Conservation (phyloP, 2,888 invertebrate genomes). For the Caenorhabditis doughertyi region DNA sequence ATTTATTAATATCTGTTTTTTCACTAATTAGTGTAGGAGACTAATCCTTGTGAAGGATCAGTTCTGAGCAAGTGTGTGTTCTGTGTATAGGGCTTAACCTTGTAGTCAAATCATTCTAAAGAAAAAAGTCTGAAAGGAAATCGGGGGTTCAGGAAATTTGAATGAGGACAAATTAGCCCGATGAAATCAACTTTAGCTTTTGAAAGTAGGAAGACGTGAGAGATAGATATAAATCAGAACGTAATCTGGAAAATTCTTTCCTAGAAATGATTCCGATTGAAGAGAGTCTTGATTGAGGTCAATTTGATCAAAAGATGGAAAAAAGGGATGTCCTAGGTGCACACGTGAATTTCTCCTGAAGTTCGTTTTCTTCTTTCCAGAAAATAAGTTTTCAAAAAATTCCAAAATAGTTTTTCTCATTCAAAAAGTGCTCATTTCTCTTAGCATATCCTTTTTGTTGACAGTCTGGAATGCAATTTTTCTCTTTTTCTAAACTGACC, state of each 20-base stretch:
- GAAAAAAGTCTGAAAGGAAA: neutral
- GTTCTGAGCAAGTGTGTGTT: conserved; percentile 1
- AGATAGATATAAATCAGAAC: conserved; percentile 14
- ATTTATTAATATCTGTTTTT: neutral
- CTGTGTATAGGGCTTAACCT: conserved; percentile 12
- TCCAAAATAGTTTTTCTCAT: too few relatives aligned
- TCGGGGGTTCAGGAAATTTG: conserved; percentile 32
- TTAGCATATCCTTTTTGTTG: conserved; percentile 18
- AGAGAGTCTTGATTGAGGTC: conserved; percentile 21
- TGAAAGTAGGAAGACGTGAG: neutral
- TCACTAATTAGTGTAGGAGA: conserved; percentile 2
- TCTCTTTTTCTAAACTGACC: neutral
- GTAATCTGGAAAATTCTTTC: too few relatives aligned
- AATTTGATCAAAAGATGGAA: conserved; percentile 28
- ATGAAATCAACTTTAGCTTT: conserved; percentile 8
- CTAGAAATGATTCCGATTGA: neutral
- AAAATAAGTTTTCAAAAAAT: neutral
- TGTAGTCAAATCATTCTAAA: neutral
- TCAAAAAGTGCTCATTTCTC: neutral
- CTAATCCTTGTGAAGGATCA: neutral
- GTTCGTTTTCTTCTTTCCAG: neutral
- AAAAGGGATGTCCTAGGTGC: neutral
- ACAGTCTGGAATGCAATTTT: conserved; percentile 17
- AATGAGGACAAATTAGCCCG: conserved; percentile 17
- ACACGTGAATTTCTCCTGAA: neutral